Evolutionary conservation across 2,888 invertebrate genomes (phyloP), one percentile per base, ranked within the genome.

Genomic region (Periphyllus acericola): DNA sequence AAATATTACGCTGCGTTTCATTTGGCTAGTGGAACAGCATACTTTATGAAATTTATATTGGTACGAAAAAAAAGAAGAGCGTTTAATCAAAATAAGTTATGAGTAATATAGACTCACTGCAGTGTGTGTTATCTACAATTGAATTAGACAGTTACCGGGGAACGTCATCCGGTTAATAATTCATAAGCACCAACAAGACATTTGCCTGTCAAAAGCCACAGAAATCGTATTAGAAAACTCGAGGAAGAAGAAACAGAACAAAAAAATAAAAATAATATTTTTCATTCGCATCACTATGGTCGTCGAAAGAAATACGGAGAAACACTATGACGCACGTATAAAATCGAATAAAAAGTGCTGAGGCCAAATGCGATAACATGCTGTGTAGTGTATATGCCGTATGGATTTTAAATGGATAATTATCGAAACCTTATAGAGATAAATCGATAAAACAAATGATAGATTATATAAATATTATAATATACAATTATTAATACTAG

Each of bases 11-110:
- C 25, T 25, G 55, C 19, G 34, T 34, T 60, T 17, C 36, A 25
- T 66, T n/a, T n/a, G n/a, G 36, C 6, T 36, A 40, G 60, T 68
- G 55, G n/a, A 55, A 83, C 14, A 83, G 21, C 25, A 60, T n/a
- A 2, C 36, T 29, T 21, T 32, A n/a, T n/a, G n/a, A n/a, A n/a
- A n/a, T n/a, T n/a, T n/a, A n/a, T n/a, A 71, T 46, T 46, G 1
- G 46, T 46, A n/a, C 14, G n/a, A 66, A 74, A 80, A 83, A 80
- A 83, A 40, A 25, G 29, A 78, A 55, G 36, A 86, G 36, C 79
- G 36, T 80, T 86, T 86, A 80, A 80, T 86, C 80, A 80, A 86
- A 86, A 86, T 86, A 80, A 80, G 29, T 80, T 86, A 80, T 72
- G 80, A 80, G 86, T 32, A 40, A 80, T 71, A 72, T 40, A 80